Percentiles rank a stretch among this genome's conserved stretches.
phyloP scores from a whole-genome alignment of 1,140 invertebrate genomes.

The Drosophila rufa region DNA sequence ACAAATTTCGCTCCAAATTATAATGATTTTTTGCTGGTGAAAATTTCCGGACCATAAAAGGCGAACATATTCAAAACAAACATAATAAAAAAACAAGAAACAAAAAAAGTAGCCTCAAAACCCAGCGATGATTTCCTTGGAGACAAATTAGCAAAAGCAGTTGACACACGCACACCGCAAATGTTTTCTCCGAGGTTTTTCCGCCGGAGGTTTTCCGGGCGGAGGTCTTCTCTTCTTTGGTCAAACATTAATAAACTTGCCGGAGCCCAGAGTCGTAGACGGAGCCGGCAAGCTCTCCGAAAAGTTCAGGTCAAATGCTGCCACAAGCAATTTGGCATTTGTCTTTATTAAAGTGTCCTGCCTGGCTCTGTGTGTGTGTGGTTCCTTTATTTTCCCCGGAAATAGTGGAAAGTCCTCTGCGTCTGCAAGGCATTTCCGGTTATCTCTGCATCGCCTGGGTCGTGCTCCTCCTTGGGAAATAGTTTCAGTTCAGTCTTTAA shows the following conservation, averaged over 20 bases:
- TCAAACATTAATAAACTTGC: conserved; percentile 70
- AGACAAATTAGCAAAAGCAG: conserved; percentile 74
- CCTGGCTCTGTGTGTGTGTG: conserved; percentile 6
- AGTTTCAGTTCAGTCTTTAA: conserved; percentile 1
- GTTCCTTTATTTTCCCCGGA: conserved; percentile 16
- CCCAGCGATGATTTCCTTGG: conserved; percentile 74
- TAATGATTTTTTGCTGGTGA: conserved; percentile 25
- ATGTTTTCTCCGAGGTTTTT: conserved; percentile 27
- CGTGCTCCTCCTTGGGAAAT: background rate
- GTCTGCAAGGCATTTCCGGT: background rate
- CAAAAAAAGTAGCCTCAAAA: conserved; percentile 32
- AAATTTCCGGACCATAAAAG: conserved; percentile 40
- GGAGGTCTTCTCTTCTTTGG: conserved; percentile 20
- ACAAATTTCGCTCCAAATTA: conserved; percentile 33
- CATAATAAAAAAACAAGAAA: conserved; percentile 54
- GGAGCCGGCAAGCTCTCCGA: background rate
- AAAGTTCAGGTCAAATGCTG: conserved; percentile 52
- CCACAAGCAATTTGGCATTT: conserved; percentile 66
- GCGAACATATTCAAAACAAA: conserved; percentile 70
- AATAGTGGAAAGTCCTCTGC: conserved; percentile 13
- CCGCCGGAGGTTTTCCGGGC: conserved; percentile 4
- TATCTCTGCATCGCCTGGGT: background rate
- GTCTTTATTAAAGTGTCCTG: conserved; percentile 61
- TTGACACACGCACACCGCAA: conserved; percentile 60
- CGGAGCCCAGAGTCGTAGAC: background rate